Evolutionary conservation across 1,140 invertebrate species (phyloP).

Genomic region (Battus philenor): DNA sequence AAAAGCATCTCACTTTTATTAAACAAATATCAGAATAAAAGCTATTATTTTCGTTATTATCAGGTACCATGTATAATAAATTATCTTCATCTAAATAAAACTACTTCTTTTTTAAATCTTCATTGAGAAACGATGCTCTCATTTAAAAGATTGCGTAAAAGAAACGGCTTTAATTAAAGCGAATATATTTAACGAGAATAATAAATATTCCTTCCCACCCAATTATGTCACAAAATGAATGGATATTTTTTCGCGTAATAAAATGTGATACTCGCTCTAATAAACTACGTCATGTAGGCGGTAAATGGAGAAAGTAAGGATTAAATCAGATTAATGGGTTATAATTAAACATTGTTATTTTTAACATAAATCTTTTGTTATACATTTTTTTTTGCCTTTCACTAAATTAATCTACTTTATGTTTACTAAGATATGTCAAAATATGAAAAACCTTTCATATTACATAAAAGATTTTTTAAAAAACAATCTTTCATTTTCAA

Average conservation of each 20-base stretch:
- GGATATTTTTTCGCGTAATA: constrained; percentile 27
- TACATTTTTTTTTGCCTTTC: too few relatives aligned
- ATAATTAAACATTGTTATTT: background rate
- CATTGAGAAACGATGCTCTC: constrained; percentile 16
- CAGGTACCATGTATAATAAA: too few relatives aligned
- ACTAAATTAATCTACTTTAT: too few relatives aligned
- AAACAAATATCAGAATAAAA: too few relatives aligned
- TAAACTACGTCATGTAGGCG: constrained; percentile 4
- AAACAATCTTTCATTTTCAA: too few relatives aligned
- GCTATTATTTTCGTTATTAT: too few relatives aligned
- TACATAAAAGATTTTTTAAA: too few relatives aligned
- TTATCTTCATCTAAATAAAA: background rate
- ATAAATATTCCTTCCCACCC: constrained; percentile 40
- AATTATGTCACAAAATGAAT: constrained; percentile 47
- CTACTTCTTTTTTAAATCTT: background rate
- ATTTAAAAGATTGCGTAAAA: constrained; percentile 38
- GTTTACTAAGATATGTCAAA: too few relatives aligned
- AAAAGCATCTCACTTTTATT: too few relatives aligned
- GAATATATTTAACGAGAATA: constrained; percentile 42
- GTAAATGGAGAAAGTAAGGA: constrained; percentile 6
- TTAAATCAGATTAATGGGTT: constrained; percentile 15
- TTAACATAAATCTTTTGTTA: background rate
- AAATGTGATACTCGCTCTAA: constrained; percentile 13
- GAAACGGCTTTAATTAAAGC: constrained; percentile 37
- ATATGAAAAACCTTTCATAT: too few relatives aligned